Evolutionary conservation across 2,113 vertebrate species (phyloP).

Genomic region (Opisthocomus hoazin): DNA sequence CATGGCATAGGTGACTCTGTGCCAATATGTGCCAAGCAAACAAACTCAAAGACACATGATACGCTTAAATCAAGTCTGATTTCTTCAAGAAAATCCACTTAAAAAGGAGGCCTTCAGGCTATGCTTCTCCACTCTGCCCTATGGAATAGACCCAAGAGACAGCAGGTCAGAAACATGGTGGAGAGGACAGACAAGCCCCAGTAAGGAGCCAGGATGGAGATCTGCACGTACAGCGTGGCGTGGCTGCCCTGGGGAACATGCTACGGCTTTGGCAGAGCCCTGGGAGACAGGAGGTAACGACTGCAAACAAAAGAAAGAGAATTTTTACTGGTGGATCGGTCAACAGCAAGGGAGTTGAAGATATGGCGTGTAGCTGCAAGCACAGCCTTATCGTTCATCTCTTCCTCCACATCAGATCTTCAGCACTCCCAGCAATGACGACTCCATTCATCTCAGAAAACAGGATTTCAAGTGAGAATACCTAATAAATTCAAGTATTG

Average conservation of each 20-base stretch:
- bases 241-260: fast-evolving
- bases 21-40: not conserved
- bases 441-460: not conserved
- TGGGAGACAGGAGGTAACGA: not conserved
- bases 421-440: not conserved
- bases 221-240: not conserved
- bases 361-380: not conserved
- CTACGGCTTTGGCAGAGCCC: not conserved
- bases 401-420: not conserved
- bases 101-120: not conserved
- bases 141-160: not conserved
- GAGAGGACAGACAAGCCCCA: not conserved
- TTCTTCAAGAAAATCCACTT: not conserved
- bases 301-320: not conserved
- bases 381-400: conserved; percentile 7
- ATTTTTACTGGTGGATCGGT: not conserved
- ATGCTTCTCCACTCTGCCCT: not conserved
- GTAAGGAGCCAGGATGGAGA: not conserved
- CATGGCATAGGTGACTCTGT: not conserved
- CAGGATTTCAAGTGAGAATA: not conserved
- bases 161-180: not conserved
- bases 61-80: not conserved
- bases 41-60: not conserved
- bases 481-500: not conserved
- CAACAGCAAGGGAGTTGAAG: not conserved